These are phyloP conservation scores for Coccyzus lansbergi DNA, from an alignment of 2,797 vertebrate species.

Conservation along the genomic window DNA sequence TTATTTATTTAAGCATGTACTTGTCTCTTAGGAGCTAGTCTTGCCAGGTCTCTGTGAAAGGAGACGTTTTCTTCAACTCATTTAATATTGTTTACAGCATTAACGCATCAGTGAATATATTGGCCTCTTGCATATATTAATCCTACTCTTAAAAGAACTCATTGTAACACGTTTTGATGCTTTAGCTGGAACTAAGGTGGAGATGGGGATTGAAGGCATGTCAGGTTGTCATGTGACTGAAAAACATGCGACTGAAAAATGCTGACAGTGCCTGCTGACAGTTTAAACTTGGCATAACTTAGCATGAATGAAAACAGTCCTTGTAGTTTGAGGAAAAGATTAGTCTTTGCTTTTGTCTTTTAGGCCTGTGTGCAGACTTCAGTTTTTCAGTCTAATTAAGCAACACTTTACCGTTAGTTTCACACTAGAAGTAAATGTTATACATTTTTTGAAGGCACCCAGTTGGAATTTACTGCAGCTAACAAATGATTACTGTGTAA, in stretches of 20 bases:
- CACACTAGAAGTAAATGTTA: slow-evolving; percentile 22
- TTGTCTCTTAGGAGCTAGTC: slow-evolving; percentile 77
- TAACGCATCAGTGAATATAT: slow-evolving; percentile 96
- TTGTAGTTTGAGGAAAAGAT: slow-evolving; percentile 71
- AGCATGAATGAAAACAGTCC: slow-evolving; percentile 75
- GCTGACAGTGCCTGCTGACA: slow-evolving; percentile 84
- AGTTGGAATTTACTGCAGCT: not conserved
- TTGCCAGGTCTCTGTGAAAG: slow-evolving; percentile 75
- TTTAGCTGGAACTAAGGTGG: slow-evolving; percentile 79
- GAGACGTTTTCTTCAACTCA: slow-evolving; percentile 56
- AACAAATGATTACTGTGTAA: not conserved
- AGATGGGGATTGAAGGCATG: slow-evolving; percentile 74
- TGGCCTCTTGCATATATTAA: slow-evolving; percentile 87
- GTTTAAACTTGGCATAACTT: slow-evolving; percentile 81
- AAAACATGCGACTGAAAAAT: slow-evolving; percentile 85
- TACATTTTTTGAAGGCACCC: slow-evolving; percentile 51
- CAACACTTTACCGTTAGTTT: slow-evolving; percentile 61
- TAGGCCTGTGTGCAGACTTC: slow-evolving; percentile 37
- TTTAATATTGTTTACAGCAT: slow-evolving; percentile 87
- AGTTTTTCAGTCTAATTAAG: slow-evolving; percentile 58
- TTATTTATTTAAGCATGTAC: slow-evolving; percentile 33
- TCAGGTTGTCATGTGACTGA: slow-evolving; percentile 85
- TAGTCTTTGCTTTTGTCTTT: slow-evolving; percentile 61
- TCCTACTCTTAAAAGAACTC: slow-evolving; percentile 89
- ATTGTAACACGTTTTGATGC: slow-evolving; percentile 88